phyloP scores from a whole-genome alignment of 2,113 vertebrate species.

The Labrus mixtus region DNA sequence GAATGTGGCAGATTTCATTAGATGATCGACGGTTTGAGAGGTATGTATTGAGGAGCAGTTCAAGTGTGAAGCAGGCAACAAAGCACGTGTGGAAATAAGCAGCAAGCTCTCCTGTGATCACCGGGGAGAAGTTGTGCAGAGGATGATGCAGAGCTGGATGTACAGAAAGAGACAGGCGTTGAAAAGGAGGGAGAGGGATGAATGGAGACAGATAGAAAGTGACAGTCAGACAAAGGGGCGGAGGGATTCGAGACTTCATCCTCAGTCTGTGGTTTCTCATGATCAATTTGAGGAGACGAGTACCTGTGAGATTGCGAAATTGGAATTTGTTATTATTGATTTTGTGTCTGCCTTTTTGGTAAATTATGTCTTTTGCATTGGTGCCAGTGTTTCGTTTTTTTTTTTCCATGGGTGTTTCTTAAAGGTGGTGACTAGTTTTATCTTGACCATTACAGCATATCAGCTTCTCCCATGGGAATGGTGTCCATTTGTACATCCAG shows the following conservation, averaged over 20 bases:
- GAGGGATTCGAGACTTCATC: slow-evolving; percentile 41
- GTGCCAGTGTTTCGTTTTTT: neutral
- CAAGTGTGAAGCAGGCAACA: neutral
- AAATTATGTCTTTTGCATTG: slow-evolving; percentile 8
- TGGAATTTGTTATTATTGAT: slow-evolving; percentile 26
- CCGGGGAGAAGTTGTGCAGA: slow-evolving; percentile 23
- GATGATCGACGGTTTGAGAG: slow-evolving; percentile 26
- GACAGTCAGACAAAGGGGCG: slow-evolving; percentile 60
- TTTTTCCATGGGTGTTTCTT: neutral
- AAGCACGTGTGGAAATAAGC: slow-evolving; percentile 15
- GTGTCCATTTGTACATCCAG: slow-evolving; percentile 27
- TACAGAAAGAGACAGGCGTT: slow-evolving; percentile 68
- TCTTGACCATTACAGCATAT: neutral
- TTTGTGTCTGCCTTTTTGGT: slow-evolving; percentile 14
- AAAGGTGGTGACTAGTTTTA: neutral
- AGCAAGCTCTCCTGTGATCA: neutral
- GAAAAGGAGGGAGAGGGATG: slow-evolving; percentile 57
- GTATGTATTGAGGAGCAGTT: neutral
- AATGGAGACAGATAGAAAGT: slow-evolving; percentile 62
- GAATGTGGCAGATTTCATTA: slow-evolving; percentile 22
- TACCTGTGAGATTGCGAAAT: slow-evolving; percentile 1
- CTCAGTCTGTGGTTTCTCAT: slow-evolving; percentile 30
- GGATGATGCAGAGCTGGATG: slow-evolving; percentile 55
- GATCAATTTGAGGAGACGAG: slow-evolving; percentile 27
- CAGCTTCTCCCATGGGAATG: neutral